Evolutionary conservation across 2,888 invertebrate genomes (phyloP).

Genomic region (Marronus borbonicus): DNA sequence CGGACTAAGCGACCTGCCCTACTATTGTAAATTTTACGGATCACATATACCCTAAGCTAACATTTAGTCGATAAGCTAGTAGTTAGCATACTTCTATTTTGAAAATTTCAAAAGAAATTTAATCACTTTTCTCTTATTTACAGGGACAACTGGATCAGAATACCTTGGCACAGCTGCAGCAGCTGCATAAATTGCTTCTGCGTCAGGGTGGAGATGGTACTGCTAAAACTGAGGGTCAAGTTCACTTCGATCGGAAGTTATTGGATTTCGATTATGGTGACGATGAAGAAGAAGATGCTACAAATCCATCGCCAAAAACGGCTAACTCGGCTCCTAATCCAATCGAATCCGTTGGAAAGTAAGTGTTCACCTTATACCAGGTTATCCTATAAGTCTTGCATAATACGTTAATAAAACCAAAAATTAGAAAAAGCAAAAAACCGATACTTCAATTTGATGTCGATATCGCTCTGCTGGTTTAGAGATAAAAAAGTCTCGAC

Average conservation of each 20-base stretch:
- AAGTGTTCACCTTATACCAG: slow-evolving; percentile 20
- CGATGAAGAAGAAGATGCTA: slow-evolving; percentile 85
- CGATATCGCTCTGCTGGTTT: too few relatives aligned
- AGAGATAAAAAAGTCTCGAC: too few relatives aligned
- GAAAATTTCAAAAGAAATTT: neutral
- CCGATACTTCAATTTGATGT: too few relatives aligned
- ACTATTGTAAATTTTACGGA: too few relatives aligned
- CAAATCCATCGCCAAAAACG: slow-evolving; percentile 70
- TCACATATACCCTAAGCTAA: too few relatives aligned
- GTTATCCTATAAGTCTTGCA: too few relatives aligned
- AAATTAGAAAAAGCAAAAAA: too few relatives aligned
- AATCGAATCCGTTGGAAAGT: slow-evolving; percentile 60
- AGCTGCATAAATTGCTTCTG: slow-evolving; percentile 76
- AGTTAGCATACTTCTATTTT: too few relatives aligned
- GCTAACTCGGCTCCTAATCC: slow-evolving; percentile 47
- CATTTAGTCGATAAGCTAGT: neutral
- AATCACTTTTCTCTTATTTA: slow-evolving; percentile 1
- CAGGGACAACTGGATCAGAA: slow-evolving; percentile 62
- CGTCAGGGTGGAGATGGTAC: slow-evolving; percentile 62
- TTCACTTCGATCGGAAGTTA: slow-evolving; percentile 88
- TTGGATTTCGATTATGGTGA: slow-evolving; percentile 94
- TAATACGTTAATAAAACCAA: too few relatives aligned
- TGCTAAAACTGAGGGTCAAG: slow-evolving; percentile 68
- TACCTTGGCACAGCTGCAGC: slow-evolving; percentile 75
- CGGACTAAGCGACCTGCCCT: too few relatives aligned